These are phyloP conservation scores for Orgyia antiqua DNA, from an alignment of 2,888 invertebrate species.

Conservation along the genomic window DNA sequence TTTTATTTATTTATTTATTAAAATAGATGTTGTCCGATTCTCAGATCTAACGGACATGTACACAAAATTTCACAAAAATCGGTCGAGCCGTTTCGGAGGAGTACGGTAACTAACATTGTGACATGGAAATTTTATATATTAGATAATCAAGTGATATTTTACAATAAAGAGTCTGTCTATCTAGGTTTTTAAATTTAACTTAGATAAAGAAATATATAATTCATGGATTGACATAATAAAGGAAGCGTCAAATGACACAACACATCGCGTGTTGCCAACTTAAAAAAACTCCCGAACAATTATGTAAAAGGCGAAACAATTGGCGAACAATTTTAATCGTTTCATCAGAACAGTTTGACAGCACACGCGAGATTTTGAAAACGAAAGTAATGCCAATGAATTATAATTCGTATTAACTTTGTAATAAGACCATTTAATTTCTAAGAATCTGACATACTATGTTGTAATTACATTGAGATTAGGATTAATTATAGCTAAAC, in stretches of 20 bases:
- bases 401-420: constrained; percentile 18
- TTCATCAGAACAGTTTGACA: constrained; percentile 18
- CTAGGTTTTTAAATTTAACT: no score
- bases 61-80: no score
- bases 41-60: no score
- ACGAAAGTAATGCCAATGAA: constrained; percentile 22
- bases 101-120: no score
- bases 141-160: no score
- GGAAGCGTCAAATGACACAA: constrained; percentile 7
- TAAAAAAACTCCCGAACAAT: constrained; percentile 19
- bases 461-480: constrained; percentile 10
- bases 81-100: no score
- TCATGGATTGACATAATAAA: background rate
- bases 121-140: no score
- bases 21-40: no score
- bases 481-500: constrained; percentile 20
- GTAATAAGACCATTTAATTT: constrained; percentile 12
- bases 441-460: constrained; percentile 18
- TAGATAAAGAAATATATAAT: no score
- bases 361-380: constrained; percentile 23
- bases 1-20: no score
- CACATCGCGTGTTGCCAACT: constrained; percentile 14
- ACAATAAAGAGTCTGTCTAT: no score
- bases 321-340: constrained; percentile 7
- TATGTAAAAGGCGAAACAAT: constrained; percentile 21